Percentiles rank a stretch among this genome's conserved stretches.
phyloP scores from a whole-genome alignment of 1,140 invertebrate species.

The Ceratina calcarata region DNA sequence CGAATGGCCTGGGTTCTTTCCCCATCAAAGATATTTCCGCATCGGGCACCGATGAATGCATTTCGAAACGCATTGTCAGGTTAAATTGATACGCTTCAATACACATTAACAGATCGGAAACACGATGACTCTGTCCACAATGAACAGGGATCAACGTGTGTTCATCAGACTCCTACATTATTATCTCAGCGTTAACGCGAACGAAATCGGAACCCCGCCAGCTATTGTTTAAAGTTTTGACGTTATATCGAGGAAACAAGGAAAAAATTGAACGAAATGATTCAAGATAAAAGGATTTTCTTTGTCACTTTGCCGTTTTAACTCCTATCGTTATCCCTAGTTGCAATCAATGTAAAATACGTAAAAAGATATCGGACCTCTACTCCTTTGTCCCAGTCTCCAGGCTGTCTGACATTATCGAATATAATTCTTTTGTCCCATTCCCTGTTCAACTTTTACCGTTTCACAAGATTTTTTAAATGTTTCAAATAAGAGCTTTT shows the following conservation, averaged over 20 bases:
- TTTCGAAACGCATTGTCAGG: conserved; percentile 30
- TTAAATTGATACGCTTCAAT: conserved; percentile 32
- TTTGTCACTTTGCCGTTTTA: not conserved
- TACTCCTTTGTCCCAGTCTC: too few relatives aligned
- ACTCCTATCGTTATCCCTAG: not conserved
- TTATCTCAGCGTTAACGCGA: conserved; percentile 21
- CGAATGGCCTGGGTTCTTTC: conserved; percentile 2
- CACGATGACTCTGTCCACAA: conserved; percentile 9
- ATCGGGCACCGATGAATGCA: conserved; percentile 8
- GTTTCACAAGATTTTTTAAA: too few relatives aligned
- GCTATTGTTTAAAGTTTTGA: not conserved
- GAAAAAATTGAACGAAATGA: conserved; percentile 1
- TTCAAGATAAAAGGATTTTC: conserved; percentile 1
- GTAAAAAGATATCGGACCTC: too few relatives aligned
- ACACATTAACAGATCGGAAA: conserved; percentile 35
- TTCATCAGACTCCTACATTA: conserved; percentile 25
- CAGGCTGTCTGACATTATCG: too few relatives aligned
- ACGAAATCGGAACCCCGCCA: not conserved
- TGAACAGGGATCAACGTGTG: conserved; percentile 28
- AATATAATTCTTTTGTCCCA: too few relatives aligned
- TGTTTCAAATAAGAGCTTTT: too few relatives aligned
- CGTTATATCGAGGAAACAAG: not conserved
- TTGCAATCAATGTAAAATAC: too few relatives aligned
- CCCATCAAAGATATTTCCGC: conserved; percentile 28
- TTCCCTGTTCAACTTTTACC: too few relatives aligned